Percentiles rank a stretch among this genome's conserved stretches.
Evolutionary conservation across 1,140 invertebrate species (phyloP).

Genomic region (Caenorhabditis inopinata): DNA sequence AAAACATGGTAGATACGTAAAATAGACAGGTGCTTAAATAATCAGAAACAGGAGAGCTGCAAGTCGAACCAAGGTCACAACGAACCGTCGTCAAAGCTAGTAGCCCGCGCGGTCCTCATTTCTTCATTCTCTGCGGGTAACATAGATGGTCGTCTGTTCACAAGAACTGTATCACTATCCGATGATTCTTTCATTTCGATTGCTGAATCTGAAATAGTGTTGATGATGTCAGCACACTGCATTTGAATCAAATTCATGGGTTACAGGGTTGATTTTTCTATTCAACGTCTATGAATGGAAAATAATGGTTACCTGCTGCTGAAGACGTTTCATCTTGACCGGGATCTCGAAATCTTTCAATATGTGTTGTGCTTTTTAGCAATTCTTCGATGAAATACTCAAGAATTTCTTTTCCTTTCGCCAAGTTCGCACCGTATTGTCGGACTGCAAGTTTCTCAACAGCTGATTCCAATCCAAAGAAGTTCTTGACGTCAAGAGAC

Average conservation of each 20-base stretch:
- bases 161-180: constrained; percentile 41
- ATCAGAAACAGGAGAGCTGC: not conserved
- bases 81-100: constrained; percentile 21
- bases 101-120: constrained; percentile 5
- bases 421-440: constrained; percentile 87
- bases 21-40: not conserved
- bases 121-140: constrained; percentile 20
- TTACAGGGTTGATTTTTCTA: not conserved
- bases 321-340: constrained; percentile 54
- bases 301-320: not conserved
- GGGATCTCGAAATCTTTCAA: constrained; percentile 57
- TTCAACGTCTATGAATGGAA: too few relatives aligned
- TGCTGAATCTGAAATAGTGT: constrained; percentile 53
- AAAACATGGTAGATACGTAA: not conserved
- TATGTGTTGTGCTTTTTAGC: constrained; percentile 70
- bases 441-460: constrained; percentile 96
- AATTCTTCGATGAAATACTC: constrained; percentile 85
- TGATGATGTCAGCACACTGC: not conserved
- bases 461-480: constrained; percentile 90
- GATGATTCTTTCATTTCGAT: constrained; percentile 56
- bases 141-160: not conserved
- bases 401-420: constrained; percentile 93
- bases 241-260: not conserved
- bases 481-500: constrained; percentile 89
- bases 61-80: constrained; percentile 4